Evolutionary conservation across 1,140 invertebrate genomes (phyloP), one percentile per base, ranked within the genome.

Genomic region (Drosophila parabipectinata): DNA sequence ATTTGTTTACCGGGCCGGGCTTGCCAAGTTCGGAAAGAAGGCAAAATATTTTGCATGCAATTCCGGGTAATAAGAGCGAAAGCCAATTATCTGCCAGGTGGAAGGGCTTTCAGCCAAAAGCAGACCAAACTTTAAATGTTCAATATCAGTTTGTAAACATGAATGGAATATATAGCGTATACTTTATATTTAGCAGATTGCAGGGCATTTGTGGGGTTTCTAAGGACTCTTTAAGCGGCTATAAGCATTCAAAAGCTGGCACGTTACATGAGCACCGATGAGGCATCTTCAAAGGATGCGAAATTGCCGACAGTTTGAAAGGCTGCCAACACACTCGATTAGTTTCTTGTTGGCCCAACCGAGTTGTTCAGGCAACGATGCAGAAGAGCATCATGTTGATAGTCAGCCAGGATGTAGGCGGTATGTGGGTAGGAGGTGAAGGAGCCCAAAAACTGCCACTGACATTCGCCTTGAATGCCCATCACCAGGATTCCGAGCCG

Each of bases 271-370:
- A 57, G 45, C 37, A 21, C 14, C 18, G 47, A 15, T 30, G 72
- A 21, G 55, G 39, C 55, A 48, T 59, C 37, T 69, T 52, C 48
- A 72, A 73, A 72, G 67, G 47, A 39, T 72, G 44, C 30, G 44
- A 51, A 66, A 72, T 57, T 79, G 58, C 48, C 69, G 72, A 69
- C 74, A 62, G 56, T 67, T 69, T 68, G 56, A 62, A 66, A 68
- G 68, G 72, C 71, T 63, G 71, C 71, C 55, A 71, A 39, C 39
- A 52, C 60, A 74, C 60, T 83, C 75, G 79, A 82, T 71, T 69
- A 72, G 73, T 64, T 79, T 61, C 63, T 60, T 79, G 77, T 72
- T 72, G 50, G 73, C n/a, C 54, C 69, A 72, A 75, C 56, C 30
- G 50, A 67, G 66, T 26, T 32, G 45, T 62, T 44, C 15, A 51